These are phyloP conservation scores for Lordiphosa collinella DNA, from an alignment of 1,140 invertebrate genomes.

Conservation along the genomic window DNA sequence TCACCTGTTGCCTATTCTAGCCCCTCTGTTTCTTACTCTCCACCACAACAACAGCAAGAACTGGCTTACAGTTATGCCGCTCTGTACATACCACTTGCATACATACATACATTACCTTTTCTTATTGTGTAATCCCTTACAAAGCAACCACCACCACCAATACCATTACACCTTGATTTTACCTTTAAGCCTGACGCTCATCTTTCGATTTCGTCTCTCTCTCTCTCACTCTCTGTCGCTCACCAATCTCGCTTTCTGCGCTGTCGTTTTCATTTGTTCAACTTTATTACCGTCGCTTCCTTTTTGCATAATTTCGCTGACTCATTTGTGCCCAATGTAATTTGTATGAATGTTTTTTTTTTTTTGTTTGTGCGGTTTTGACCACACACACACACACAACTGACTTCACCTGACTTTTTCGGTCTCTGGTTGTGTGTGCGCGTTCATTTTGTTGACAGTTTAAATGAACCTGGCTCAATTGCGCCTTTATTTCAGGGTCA, in stretches of 20 bases:
- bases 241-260: not conserved
- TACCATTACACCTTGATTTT: not conserved
- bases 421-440: slow-evolving; percentile 3
- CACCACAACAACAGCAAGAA: no score
- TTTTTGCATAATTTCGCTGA: slow-evolving; percentile 58
- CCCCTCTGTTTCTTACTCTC: no score
- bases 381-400: slow-evolving; percentile 23
- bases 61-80: not conserved
- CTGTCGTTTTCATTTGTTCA: slow-evolving; percentile 44
- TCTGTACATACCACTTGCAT: not conserved
- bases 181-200: slow-evolving; percentile 3
- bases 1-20: no score
- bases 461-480: slow-evolving; percentile 6
- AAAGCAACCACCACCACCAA: slow-evolving; percentile 19
- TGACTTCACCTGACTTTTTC: slow-evolving; percentile 21
- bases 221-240: not conserved
- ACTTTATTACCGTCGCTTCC: slow-evolving; percentile 32
- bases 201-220: slow-evolving; percentile 19
- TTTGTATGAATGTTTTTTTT: slow-evolving; percentile 24
- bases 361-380: slow-evolving; percentile 21
- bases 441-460: slow-evolving; percentile 41
- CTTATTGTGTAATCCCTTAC: slow-evolving; percentile 41
- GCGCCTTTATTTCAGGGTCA: slow-evolving; percentile 1
- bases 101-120: slow-evolving; percentile 12
- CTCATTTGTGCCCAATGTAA: slow-evolving; percentile 46